phyloP scores from a whole-genome alignment of 2,113 vertebrate genomes.

The Brachirus orientalis region DNA sequence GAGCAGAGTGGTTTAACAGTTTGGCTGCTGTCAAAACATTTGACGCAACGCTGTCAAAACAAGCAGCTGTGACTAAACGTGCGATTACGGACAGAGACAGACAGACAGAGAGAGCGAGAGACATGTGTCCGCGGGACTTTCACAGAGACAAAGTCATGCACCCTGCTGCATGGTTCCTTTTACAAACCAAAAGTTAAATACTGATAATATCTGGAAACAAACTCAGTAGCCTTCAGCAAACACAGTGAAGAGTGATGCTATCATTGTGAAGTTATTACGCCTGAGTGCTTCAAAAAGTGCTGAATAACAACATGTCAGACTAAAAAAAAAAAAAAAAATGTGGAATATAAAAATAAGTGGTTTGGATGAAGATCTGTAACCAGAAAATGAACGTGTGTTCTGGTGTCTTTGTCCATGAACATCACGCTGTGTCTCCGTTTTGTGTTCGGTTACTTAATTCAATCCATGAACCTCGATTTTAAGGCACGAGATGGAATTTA shows the following conservation, averaged over 20 bases:
- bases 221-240: not conserved
- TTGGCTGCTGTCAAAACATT: constrained; percentile 57
- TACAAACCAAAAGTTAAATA: not conserved
- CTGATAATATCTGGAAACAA: not conserved
- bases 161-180: constrained; percentile 14
- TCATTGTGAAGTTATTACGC: not conserved
- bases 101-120: too few relatives aligned
- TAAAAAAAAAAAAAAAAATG: not conserved
- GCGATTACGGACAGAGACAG: constrained; percentile 44
- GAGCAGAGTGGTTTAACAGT: constrained; percentile 27
- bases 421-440: constrained; percentile 5
- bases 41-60: constrained; percentile 52
- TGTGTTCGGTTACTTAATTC: constrained; percentile 15
- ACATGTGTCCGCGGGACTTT: constrained; percentile 8
- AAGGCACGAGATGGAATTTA: constrained; percentile 2
- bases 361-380: constrained; percentile 40
- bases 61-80: constrained; percentile 51
- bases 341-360: constrained; percentile 12
- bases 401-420: constrained; percentile 4
- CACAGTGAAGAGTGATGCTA: not conserved
- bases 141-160: constrained; percentile 15
- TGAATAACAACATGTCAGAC: not conserved
- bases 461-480: not conserved
- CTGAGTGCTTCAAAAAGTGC: not conserved
- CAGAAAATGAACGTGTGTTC: not conserved